Evolutionary conservation across 2,113 vertebrate genomes (phyloP).

Genomic region (Anarrhichthys ocellatus): DNA sequence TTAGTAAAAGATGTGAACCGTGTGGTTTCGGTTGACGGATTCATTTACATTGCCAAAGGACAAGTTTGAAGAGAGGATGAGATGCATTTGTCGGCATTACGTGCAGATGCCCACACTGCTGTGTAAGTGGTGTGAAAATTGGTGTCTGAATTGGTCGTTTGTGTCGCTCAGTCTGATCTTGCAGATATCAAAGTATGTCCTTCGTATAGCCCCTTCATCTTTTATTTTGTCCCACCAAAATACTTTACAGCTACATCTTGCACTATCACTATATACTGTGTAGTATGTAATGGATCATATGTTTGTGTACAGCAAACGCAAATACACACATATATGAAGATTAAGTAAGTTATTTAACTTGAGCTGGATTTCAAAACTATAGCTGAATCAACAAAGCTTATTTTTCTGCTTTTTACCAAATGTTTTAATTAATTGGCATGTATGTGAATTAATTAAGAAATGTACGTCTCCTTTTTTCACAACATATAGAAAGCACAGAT

Average conservation of each 20-base stretch:
- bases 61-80: conserved; percentile 43
- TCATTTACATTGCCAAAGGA: conserved; percentile 47
- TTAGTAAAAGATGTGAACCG: conserved; percentile 10
- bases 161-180: conserved; percentile 13
- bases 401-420: neutral
- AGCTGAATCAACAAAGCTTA: neutral
- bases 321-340: neutral
- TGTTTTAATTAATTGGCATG: conserved; percentile 41
- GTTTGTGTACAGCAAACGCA: neutral
- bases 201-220: conserved; percentile 14
- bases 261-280: neutral
- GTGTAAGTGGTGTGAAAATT: conserved; percentile 32
- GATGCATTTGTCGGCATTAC: conserved; percentile 59
- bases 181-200: conserved; percentile 1
- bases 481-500: conserved; percentile 28
- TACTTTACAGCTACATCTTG: neutral
- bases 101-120: conserved; percentile 11
- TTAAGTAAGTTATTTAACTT: neutral
- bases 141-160: conserved; percentile 20
- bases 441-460: conserved; percentile 35
- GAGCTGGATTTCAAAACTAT: neutral
- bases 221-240: conserved; percentile 2
- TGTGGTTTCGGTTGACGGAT: conserved; percentile 32
- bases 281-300: neutral
- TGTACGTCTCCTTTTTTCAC: conserved; percentile 1